These are phyloP conservation scores for Pectinophora gossypiella DNA, from an alignment of 1,140 invertebrate species.

Conservation along the genomic window DNA sequence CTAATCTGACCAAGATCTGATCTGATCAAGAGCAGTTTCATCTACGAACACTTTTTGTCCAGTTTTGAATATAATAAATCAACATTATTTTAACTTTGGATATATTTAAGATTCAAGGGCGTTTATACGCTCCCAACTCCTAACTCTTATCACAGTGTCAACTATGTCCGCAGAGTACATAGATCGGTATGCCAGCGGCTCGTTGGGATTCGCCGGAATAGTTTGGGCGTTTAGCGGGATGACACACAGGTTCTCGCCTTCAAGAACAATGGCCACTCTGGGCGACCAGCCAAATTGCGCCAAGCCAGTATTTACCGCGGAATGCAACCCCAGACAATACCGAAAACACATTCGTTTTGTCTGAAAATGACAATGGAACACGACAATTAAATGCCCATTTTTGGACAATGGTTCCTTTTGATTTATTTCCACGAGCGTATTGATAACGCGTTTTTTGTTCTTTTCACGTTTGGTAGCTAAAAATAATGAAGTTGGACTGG, in stretches of 20 bases:
- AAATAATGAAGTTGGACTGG: too few species aligned
- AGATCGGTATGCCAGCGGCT: neutral
- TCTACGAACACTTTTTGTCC: too few species aligned
- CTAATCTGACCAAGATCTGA: too few species aligned
- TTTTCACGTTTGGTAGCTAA: too few species aligned
- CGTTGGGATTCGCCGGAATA: neutral
- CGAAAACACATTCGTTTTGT: neutral
- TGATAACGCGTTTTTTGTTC: neutral
- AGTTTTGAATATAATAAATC: too few species aligned
- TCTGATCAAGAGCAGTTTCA: too few species aligned
- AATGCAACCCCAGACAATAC: neutral
- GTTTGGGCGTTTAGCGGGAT: neutral
- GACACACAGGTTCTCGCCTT: neutral
- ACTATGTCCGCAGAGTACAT: too few species aligned
- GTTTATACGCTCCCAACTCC: too few species aligned
- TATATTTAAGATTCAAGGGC: too few species aligned
- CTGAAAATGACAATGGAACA: neutral
- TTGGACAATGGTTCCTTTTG: neutral
- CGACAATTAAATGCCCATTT: neutral
- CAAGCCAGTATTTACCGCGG: constrained; percentile 5
- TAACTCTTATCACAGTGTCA: too few species aligned
- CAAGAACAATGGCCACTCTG: neutral
- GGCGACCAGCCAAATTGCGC: constrained; percentile 19
- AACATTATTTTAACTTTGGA: too few species aligned
- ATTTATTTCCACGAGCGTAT: neutral